Evolutionary conservation across 1,140 invertebrate genomes (phyloP), one percentile per base, ranked within the genome.

Genomic region (Drosophila persimilis): DNA sequence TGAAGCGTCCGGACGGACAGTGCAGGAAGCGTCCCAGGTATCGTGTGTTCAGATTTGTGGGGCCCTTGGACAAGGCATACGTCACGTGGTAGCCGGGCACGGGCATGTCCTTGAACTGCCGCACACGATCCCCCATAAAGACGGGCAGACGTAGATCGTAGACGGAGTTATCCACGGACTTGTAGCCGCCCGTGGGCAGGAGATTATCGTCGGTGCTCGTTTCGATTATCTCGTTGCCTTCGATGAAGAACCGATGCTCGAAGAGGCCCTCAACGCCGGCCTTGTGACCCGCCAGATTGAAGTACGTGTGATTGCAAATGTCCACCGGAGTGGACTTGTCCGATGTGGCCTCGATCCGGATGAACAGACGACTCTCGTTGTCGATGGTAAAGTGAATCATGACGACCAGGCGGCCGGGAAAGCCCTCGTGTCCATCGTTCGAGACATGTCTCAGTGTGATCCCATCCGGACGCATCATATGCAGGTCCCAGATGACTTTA

Each of bases 281-380:
- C n/a, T 3, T 53, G 11, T 98, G 96, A 0, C 97, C 97, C 55
- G 95, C 96, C 20, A 99, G 91, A 92, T 99, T 99, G 90, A 99
- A 99, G 90, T 98, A 99, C 6, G 96, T 94, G 90, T 99, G 97
- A 92, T 98, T 98, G 0, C 97, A 97, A 35, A 99, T 92, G 90
- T 98, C 98, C 0, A 99, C 94, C 0, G 96, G 94, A 0, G 97
- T 98, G 2, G 95, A 93, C 88, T 95, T 95, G 0, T 94, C 95
- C 0, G 95, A 94, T 2, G 93, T 94, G 1, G 96, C 95, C 67
- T 93, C 93, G 90, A 96, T 97, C 9, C 95, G 92, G 4, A 98
- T 93, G 2, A 92, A 89, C 1, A 99, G 92, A 58, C 94, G 93
- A 73, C 96, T 95, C 47, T 96, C 94, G 7, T 94, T 92, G 5